Percentiles rank a stretch among this genome's conserved stretches.
Evolutionary conservation across 1,140 invertebrate genomes (phyloP).

Genomic region (Leptonema lineaticorne): DNA sequence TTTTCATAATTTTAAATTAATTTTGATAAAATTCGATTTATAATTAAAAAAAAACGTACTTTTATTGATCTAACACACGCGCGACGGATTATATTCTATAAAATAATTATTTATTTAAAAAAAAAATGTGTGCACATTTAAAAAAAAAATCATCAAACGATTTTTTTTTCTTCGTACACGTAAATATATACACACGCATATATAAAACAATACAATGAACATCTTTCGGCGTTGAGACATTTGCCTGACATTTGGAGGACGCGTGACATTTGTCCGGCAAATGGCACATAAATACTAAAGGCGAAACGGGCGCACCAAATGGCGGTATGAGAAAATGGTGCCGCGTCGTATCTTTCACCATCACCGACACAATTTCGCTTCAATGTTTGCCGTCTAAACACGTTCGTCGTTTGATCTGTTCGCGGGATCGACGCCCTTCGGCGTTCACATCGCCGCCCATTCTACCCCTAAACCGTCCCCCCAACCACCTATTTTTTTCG

Average conservation of each 20-base stretch:
- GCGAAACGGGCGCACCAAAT: too few species aligned
- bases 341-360: background rate
- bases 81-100: too few species aligned
- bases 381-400: background rate
- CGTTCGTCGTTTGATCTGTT: background rate
- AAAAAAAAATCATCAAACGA: too few species aligned
- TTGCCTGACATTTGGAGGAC: constrained; percentile 26
- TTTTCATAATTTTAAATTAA: too few species aligned
- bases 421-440: background rate
- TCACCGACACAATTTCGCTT: background rate
- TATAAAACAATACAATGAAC: too few species aligned
- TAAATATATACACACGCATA: background rate
- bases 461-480: background rate
- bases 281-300: constrained; percentile 29
- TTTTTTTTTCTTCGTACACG: background rate
- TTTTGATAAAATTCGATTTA: too few species aligned
- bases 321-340: too few species aligned
- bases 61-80: too few species aligned
- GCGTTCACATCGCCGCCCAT: background rate
- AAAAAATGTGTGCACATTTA: too few species aligned
- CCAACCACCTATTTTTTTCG: background rate
- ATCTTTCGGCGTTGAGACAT: constrained; percentile 16
- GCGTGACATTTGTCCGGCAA: constrained; percentile 27
- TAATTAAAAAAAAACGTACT: too few species aligned
- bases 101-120: too few species aligned